phyloP scores from a whole-genome alignment of 2,113 vertebrate genomes.

The Gavialis gangeticus region DNA sequence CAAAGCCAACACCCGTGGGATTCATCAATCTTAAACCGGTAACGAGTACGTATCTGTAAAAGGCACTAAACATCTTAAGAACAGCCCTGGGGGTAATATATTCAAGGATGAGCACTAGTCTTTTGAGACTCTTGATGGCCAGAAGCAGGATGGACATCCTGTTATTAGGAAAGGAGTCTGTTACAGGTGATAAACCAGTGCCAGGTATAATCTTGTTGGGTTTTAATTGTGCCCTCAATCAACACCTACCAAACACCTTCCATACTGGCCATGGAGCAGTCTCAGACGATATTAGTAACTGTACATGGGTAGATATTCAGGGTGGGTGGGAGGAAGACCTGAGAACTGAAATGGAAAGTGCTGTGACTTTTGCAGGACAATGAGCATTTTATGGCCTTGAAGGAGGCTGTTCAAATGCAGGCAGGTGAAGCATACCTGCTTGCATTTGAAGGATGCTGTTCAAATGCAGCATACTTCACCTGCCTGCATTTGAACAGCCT shows the following conservation, averaged over 20 bases:
- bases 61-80: rapidly evolving
- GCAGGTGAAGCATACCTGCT: no score
- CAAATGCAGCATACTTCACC: no score
- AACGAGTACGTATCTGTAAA: rapidly evolving
- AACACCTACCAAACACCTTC: background rate
- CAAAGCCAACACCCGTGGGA: rapidly evolving
- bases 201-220: background rate
- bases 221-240: no score
- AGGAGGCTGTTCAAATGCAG: no score
- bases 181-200: background rate
- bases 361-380: background rate
- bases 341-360: background rate
- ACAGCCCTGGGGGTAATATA: rapidly evolving
- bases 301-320: background rate
- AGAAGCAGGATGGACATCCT: rapidly evolving
- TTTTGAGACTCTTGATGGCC: rapidly evolving
- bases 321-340: background rate
- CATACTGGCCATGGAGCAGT: background rate
- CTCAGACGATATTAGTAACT: background rate
- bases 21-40: background rate
- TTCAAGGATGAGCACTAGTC: background rate
- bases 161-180: background rate
- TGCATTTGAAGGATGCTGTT: no score
- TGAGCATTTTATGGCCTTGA: no score
- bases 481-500: no score